phyloP scores from a whole-genome alignment of 2,113 vertebrate genomes.

The Turdus rufiventris region DNA sequence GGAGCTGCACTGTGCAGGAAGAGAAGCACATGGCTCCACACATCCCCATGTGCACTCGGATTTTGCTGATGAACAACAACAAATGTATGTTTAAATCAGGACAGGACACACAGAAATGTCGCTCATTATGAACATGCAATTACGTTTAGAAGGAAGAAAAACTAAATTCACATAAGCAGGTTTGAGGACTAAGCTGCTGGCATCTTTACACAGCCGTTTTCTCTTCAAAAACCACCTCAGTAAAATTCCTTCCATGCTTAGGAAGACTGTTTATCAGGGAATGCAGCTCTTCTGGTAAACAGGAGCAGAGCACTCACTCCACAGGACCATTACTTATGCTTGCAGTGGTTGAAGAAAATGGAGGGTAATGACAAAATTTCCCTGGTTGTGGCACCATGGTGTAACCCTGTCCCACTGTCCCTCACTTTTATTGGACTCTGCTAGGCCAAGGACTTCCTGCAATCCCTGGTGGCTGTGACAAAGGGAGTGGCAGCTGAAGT shows the following conservation, averaged over 20 bases:
- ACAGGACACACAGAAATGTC: background rate
- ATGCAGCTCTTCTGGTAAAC: background rate
- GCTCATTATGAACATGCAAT: background rate
- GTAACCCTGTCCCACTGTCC: accelerated
- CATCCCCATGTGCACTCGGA: background rate
- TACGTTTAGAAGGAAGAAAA: background rate
- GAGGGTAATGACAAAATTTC: background rate
- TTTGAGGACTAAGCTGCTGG: background rate
- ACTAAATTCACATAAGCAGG: background rate
- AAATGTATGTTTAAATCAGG: background rate
- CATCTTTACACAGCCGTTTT: background rate
- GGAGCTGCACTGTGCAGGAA: background rate
- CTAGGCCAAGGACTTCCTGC: background rate
- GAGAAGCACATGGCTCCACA: background rate
- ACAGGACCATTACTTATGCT: background rate
- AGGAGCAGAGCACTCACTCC: background rate
- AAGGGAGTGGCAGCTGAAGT: background rate
- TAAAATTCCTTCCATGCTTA: background rate
- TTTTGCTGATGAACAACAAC: background rate
- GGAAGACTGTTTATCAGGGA: background rate
- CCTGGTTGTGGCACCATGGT: background rate
- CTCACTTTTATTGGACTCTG: background rate
- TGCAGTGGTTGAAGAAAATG: background rate
- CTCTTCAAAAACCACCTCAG: background rate
- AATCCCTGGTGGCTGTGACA: background rate